A percentile compares a stretch with the other conserved stretches of the same genome.
phyloP scores from a whole-genome alignment of 2,888 invertebrate genomes.

The Cataglyphis altisquamis region DNA sequence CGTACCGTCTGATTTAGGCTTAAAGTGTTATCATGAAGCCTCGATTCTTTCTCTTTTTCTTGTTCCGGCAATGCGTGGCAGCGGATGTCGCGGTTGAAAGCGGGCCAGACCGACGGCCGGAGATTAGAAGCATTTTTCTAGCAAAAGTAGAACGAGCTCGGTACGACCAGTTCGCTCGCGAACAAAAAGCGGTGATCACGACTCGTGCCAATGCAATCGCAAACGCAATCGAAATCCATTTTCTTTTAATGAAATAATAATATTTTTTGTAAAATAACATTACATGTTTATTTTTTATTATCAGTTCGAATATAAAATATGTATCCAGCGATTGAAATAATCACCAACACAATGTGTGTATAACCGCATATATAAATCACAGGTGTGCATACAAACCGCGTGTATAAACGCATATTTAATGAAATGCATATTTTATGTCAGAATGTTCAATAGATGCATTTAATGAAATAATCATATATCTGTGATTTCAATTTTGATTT shows the following conservation, averaged over 20 bases:
- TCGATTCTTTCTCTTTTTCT: not conserved
- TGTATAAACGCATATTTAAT: not conserved
- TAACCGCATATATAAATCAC: not conserved
- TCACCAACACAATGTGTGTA: not conserved
- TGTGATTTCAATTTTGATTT: not conserved
- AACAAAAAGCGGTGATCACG: constrained; percentile 27
- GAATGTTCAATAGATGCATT: not conserved
- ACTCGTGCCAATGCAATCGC: constrained; percentile 1
- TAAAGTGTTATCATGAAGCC: not conserved
- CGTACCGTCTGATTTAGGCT: not conserved
- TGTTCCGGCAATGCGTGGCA: not conserved
- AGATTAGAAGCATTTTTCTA: constrained; percentile 49
- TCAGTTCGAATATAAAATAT: not conserved
- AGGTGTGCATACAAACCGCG: too few species aligned
- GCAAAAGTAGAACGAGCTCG: constrained; percentile 28
- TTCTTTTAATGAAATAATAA: constrained; percentile 1
- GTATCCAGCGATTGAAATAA: not conserved
- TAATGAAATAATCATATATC: not conserved
- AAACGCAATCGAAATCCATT: not conserved
- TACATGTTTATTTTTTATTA: not conserved
- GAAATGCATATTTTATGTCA: not conserved
- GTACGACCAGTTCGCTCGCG: constrained; percentile 20
- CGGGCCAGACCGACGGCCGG: constrained; percentile 25
- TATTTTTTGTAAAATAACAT: not conserved
- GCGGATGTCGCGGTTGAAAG: constrained; percentile 47